Base-by-base conservation (phyloP, 2,113 vertebrate genomes). In the Zeus faber region DNA sequence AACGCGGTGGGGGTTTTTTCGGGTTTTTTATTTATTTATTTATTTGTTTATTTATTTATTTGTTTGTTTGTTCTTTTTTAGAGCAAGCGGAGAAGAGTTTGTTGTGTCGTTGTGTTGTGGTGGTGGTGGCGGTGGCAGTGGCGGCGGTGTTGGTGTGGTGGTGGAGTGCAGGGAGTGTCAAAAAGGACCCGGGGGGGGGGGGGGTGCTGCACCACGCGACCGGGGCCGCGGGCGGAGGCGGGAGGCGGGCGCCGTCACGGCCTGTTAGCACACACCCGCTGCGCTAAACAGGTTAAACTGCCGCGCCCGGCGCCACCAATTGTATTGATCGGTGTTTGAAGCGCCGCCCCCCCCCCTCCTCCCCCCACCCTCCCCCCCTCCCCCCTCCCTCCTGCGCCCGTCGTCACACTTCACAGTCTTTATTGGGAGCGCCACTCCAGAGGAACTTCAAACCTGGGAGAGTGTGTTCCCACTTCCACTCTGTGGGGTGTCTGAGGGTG, bases 221-320 rank as follows among this genome's bases (percentile, higher is more conserved):
- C 74, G 77, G 76, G 81, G 70, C 72, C 73, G 70, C 81, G 76
- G 85, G 76, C 67, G 82, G 74, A 48, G 58, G 70, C 80, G 74
- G 74, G 62, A 69, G 58, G 65, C 77, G 66, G 49, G 62, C 82
- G 58, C 77, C 81, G 77, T 84, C 88, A 76, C 80, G 73, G 79
- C 79, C 86, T 70, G 85, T 87, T 87, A 87, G 80, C 77, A 85
- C 77, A 83, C 73, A 78, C 66, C 76, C 64, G 63, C 57, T 66
- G 52, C 48, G 71, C 77, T 88, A 83, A 90, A 89, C 81, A 89
- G 87, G 85, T 87, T 91, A 89, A 90, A 89, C 82, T 87, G 84
- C 87, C 24, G 77, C 59, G 78, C 80, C 83, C 87, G 84, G 86
- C 88, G 85, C 76, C 84, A 80, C 70, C 86, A 85, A 86, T 87